Percentiles rank a stretch among this genome's conserved stretches.
Conservation (phyloP, 1,140 invertebrate genomes). For the Drosophila insularis region DNA sequence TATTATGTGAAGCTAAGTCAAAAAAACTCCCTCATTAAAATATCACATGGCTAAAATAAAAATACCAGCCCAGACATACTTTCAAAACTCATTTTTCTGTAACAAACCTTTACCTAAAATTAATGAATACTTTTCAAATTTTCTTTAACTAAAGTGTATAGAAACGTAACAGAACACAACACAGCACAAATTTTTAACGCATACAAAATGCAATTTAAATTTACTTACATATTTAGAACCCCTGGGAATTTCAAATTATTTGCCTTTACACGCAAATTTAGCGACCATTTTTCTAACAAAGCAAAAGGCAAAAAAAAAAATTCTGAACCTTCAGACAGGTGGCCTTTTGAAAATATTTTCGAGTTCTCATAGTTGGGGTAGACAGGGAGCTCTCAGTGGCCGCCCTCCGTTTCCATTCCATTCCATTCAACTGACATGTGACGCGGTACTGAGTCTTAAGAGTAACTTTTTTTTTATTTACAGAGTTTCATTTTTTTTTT, state of each 20-base stretch:
- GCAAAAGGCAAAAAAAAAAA: conserved; percentile 13
- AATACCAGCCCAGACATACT: too few relatives aligned
- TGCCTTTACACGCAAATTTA: conserved; percentile 80
- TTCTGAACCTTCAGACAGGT: conserved; percentile 48
- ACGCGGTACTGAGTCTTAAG: conserved; percentile 36
- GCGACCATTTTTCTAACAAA: conserved; percentile 72
- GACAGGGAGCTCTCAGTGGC: background rate
- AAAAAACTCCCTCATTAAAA: too few relatives aligned
- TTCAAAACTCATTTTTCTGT: background rate
- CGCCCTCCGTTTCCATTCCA: background rate
- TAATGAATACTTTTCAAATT: background rate
- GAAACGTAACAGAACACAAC: background rate
- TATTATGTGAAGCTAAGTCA: too few relatives aligned
- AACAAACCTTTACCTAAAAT: background rate
- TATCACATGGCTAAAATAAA: too few relatives aligned
- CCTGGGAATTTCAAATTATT: conserved; percentile 75
- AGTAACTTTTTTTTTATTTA: conserved; percentile 45
- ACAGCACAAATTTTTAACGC: conserved; percentile 55
- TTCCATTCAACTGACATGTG: conserved; percentile 53
- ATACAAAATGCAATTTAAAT: conserved; percentile 80
- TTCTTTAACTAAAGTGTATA: conserved; percentile 1
- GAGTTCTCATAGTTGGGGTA: conserved; percentile 53
- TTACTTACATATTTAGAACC: conserved; percentile 78
- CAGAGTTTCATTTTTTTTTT: conserved; percentile 6
- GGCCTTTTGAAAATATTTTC: conserved; percentile 30